Evolutionary conservation across 2,888 invertebrate species (phyloP).

Genomic region (Rambutsinella grinnellia): DNA sequence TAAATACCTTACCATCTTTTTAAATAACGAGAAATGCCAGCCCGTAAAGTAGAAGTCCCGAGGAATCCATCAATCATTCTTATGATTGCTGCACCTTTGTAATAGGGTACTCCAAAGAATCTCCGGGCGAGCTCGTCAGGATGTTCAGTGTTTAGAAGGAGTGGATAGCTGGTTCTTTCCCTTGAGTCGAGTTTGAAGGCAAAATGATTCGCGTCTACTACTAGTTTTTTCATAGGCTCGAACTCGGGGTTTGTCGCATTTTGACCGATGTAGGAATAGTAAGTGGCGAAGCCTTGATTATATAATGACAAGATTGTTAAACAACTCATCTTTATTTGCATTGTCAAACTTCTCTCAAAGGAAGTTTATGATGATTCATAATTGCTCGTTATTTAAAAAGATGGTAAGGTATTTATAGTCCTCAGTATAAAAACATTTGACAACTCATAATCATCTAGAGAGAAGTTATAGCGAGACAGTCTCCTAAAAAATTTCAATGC

Average conservation of each 20-base stretch:
- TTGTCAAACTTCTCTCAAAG: background rate
- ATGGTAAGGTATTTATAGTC: conserved; percentile 25
- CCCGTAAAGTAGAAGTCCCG: conserved; percentile 70
- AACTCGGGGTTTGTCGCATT: conserved; percentile 51
- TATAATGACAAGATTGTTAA: too few relatives aligned
- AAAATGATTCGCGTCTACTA: too few relatives aligned
- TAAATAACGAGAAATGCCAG: conserved; percentile 67
- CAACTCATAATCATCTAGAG: too few relatives aligned
- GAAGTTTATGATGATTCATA: background rate
- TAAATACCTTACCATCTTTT: conserved; percentile 35
- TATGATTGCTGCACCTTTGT: conserved; percentile 71
- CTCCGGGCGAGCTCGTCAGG: conserved; percentile 42
- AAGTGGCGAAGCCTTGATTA: conserved; percentile 61
- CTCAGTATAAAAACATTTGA: too few relatives aligned
- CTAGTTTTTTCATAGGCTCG: conserved; percentile 51
- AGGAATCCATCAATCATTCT: conserved; percentile 72
- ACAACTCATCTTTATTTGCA: too few relatives aligned
- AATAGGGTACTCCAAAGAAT: conserved; percentile 51
- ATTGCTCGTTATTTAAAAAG: conserved; percentile 56
- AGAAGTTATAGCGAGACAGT: background rate
- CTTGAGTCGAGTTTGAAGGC: conserved; percentile 68
- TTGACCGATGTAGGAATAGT: conserved; percentile 46
- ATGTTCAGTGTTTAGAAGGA: conserved; percentile 61
- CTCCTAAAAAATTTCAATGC: background rate
- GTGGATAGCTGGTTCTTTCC: conserved; percentile 69